Conservation (phyloP, 2,113 vertebrate genomes). For the Pungitius pungitius region DNA sequence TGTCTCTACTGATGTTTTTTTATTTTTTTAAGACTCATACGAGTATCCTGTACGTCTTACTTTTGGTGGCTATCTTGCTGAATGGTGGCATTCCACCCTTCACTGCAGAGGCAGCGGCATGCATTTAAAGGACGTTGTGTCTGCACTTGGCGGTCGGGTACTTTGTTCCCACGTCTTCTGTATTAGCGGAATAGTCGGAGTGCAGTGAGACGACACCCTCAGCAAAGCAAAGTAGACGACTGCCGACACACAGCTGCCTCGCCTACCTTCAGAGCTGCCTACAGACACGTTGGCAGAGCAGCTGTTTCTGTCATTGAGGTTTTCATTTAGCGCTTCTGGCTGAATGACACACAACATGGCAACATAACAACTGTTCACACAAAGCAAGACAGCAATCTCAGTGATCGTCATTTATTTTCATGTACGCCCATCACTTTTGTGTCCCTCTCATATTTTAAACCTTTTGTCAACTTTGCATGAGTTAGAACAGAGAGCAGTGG, state of each 20-base stretch:
- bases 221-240: neutral
- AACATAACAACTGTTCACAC: neutral
- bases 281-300: conserved; percentile 14
- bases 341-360: neutral
- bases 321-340: neutral
- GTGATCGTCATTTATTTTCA: neutral
- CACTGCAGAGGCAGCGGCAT: neutral
- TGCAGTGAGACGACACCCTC: neutral
- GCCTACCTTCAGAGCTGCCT: neutral
- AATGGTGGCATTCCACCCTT: neutral
- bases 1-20: neutral
- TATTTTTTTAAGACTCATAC: neutral
- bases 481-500: conserved; percentile 11
- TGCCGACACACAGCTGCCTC: neutral
- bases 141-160: neutral
- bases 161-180: neutral
- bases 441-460: neutral
- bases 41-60: neutral
- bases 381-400: neutral
- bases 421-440: too few species aligned
- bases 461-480: neutral
- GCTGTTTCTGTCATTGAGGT: conserved; percentile 12
- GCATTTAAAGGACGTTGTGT: neutral
- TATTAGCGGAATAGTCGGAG: neutral
- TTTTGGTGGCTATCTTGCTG: neutral